phyloP scores from a whole-genome alignment of 2,888 invertebrate species.

The Dicyrtomina minuta region DNA sequence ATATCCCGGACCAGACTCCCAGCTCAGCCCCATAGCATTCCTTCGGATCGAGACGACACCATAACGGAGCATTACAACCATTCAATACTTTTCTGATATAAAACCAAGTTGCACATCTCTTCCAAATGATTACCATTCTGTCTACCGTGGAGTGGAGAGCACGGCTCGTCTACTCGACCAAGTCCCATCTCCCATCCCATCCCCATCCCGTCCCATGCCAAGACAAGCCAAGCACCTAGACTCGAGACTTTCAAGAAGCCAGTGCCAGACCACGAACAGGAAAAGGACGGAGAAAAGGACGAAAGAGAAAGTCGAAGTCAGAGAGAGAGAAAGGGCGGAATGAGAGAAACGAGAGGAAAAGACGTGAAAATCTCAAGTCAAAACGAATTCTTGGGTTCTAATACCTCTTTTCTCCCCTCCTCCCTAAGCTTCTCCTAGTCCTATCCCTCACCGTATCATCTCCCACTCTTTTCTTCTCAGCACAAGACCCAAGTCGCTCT shows the following conservation, averaged over 20 bases:
- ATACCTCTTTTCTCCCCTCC: conserved; percentile 38
- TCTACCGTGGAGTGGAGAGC: neutral
- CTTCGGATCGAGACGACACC: neutral
- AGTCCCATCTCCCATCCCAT: neutral
- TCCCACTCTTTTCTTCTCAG: conserved; percentile 13
- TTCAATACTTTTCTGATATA: too few species aligned
- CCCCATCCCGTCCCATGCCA: neutral
- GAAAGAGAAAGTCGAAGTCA: conserved; percentile 41
- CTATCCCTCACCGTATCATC: conserved; percentile 24
- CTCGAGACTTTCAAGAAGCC: conserved; percentile 3
- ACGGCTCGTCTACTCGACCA: neutral
- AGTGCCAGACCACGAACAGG: neutral
- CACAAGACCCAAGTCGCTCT: too few species aligned
- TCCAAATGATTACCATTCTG: conserved; percentile 13
- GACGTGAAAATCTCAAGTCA: too few species aligned
- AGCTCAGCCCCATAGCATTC: neutral
- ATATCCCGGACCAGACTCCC: neutral
- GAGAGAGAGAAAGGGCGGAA: conserved; percentile 42
- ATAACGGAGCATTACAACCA: too few species aligned
- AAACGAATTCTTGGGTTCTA: conserved; percentile 29
- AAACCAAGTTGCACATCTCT: conserved; percentile 6
- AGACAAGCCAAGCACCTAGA: conserved; percentile 2
- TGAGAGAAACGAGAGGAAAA: conserved; percentile 15
- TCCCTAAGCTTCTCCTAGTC: conserved; percentile 14
- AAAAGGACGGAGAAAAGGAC: conserved; percentile 31